Evolutionary conservation across 2,888 invertebrate species (phyloP).

Genomic region (Bombylius discolor): DNA sequence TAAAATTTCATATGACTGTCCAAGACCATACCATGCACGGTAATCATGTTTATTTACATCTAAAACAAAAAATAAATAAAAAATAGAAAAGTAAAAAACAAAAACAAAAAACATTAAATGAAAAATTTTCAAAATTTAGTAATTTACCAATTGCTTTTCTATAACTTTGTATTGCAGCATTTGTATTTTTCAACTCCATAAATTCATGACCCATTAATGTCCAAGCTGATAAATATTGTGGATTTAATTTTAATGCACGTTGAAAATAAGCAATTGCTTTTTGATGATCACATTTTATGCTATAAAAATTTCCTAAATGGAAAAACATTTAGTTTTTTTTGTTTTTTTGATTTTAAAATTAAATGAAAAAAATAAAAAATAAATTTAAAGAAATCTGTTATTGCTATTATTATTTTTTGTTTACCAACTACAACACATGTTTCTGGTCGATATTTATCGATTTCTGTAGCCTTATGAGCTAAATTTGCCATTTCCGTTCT

Average conservation of each 20-base stretch:
- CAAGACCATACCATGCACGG: constrained; percentile 97
- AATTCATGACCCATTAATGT: constrained; percentile 98
- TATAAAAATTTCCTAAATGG: constrained; percentile 84
- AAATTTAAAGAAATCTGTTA: no score
- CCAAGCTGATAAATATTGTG: constrained; percentile 91
- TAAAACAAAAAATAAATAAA: constrained; percentile 31
- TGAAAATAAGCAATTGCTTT: constrained; percentile 97
- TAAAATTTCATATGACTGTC: constrained; percentile 95
- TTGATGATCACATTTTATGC: constrained; percentile 87
- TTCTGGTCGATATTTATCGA: constrained; percentile 93
- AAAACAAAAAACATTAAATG: no score
- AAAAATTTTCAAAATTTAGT: not conserved
- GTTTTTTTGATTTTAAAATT: not conserved
- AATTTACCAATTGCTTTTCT: constrained; percentile 80
- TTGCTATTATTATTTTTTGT: no score
- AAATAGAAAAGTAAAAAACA: not conserved
- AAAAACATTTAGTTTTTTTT: not conserved
- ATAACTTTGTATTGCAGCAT: constrained; percentile 97
- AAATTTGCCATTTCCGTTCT: constrained; percentile 83
- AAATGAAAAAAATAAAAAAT: no score
- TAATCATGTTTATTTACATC: constrained; percentile 91
- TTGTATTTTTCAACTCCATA: constrained; percentile 96
- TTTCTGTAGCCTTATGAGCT: constrained; percentile 84
- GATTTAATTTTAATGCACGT: constrained; percentile 83
- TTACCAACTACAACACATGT: constrained; percentile 92